Base-by-base conservation (phyloP, 1,140 invertebrate species). In the Caenorhabditis remanei region DNA sequence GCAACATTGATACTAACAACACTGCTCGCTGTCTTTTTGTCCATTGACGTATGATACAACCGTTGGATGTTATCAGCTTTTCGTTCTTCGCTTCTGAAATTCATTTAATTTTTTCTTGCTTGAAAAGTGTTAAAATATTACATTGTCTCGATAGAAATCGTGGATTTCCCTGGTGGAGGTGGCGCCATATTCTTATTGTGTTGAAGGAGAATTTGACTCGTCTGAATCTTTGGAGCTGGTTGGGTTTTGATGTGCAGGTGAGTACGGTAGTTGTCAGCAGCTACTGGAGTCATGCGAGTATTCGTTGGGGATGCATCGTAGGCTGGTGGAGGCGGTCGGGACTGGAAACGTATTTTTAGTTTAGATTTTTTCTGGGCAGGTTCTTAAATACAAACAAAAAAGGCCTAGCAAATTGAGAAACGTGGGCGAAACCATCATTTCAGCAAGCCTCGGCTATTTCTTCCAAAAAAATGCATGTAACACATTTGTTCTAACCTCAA, bases 171-270 rank as follows among this genome's bases (percentile, higher is more conserved):
- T 24, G 71, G 85, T 46, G 85, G 50, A 2, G 85, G 85, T 48
- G 63, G 63, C 41, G 46, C 65, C 63, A 56, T 85, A 19, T 63
- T 85, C 67, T 55, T 56, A 16, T 41, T 46, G 24, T 85, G 55
- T 21, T 85, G 65, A 43, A 85, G 43, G 4, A 48, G 5, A 21
- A 55, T 14, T n/a, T 40, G 43, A 67, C 7, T 67, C 2, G 58
- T 48, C 75, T 32, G 85, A 14, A 50, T 14, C 53, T 79, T 79
- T 24, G 46, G 46, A 50, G 46, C 19, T 13, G 71, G 71, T 14
- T 79, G 71, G 11, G 46, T 53, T 79, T 79, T 85, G 24, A 85
- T 67, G 21, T 63, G 85, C 63, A 85, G 46, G 46, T 85, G 85
- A 55, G 85, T 85, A 65, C 85, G 46, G 85, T 85, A 58, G 40